These are phyloP conservation scores for Drosophila triauraria DNA, from an alignment of 1,140 invertebrate genomes.

Conservation along the genomic window DNA sequence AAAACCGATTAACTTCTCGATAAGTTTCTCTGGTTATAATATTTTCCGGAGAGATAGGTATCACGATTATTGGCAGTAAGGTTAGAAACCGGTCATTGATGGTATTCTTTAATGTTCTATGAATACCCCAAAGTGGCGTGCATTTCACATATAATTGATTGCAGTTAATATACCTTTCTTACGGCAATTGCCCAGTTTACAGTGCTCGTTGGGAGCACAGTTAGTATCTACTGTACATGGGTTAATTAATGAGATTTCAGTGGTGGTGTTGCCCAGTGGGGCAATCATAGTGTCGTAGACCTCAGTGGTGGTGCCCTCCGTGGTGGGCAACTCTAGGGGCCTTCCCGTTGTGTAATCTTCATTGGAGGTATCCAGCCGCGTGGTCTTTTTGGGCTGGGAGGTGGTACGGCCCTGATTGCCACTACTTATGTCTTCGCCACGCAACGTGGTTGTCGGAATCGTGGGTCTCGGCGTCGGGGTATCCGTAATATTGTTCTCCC, in stretches of 20 bases:
- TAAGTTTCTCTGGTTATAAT: too few species aligned
- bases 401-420: slow-evolving; percentile 59
- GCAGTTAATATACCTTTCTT: slow-evolving; percentile 85
- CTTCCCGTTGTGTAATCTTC: slow-evolving; percentile 69
- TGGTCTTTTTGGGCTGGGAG: slow-evolving; percentile 80
- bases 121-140: slow-evolving; percentile 50
- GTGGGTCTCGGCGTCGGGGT: slow-evolving; percentile 59
- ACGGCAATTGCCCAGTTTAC: slow-evolving; percentile 86
- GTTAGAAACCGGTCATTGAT: too few species aligned
- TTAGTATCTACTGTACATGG: slow-evolving; percentile 85
- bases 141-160: slow-evolving; percentile 27
- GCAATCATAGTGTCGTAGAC: slow-evolving; percentile 56
- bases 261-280: slow-evolving; percentile 51
- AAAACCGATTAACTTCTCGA: too few species aligned
- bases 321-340: slow-evolving; percentile 82
- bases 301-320: slow-evolving; percentile 71
- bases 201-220: slow-evolving; percentile 86
- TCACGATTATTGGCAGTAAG: too few species aligned
- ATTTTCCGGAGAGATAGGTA: too few species aligned
- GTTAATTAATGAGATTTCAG: slow-evolving; percentile 82
- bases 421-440: slow-evolving; percentile 58
- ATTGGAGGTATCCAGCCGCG: slow-evolving; percentile 78
- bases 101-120: too few species aligned
- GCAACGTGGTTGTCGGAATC: slow-evolving; percentile 60
- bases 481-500: slow-evolving; percentile 83